Percentiles rank a stretch among this genome's conserved stretches.
Conservation (phyloP, 2,797 vertebrate species). For the Novumbra hubbsi region DNA sequence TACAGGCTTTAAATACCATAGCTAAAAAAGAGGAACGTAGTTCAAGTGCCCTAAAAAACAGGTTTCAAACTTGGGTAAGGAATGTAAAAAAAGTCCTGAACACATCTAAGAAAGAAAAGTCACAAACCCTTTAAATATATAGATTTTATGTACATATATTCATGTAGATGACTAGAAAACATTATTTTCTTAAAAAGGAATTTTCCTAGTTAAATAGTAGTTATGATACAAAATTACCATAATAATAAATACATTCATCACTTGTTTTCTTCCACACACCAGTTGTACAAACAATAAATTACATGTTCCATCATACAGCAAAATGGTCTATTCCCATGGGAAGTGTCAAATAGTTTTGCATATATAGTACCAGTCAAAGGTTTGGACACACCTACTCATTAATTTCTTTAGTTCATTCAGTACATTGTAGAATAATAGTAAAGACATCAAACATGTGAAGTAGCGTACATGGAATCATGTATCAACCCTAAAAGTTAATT, state of each 20-base stretch:
- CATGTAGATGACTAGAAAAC: conserved; percentile 75
- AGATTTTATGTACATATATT: conserved; percentile 80
- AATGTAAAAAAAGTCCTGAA: not conserved
- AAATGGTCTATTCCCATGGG: conserved; percentile 47
- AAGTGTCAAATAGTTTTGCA: conserved; percentile 42
- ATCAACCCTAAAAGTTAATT: too few relatives aligned
- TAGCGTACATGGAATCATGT: too few relatives aligned
- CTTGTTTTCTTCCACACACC: conserved; percentile 86
- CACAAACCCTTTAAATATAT: conserved; percentile 71
- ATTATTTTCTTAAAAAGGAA: conserved; percentile 82
- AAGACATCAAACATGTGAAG: too few relatives aligned
- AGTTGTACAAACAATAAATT: conserved; percentile 99
- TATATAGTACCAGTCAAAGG: conserved; percentile 5
- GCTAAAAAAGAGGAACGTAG: not conserved
- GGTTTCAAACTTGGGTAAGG: not conserved
- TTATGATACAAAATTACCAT: conserved; percentile 78
- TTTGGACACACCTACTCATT: too few relatives aligned
- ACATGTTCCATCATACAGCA: conserved; percentile 79
- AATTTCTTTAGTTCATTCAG: too few relatives aligned
- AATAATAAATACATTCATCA: conserved; percentile 97
- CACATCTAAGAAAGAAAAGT: conserved; percentile 39
- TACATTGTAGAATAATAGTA: too few relatives aligned
- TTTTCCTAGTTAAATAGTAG: conserved; percentile 90
- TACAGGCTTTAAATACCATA: too few relatives aligned
- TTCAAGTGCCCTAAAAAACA: not conserved